phyloP scores from a whole-genome alignment of 2,113 vertebrate genomes.

The Lepisosteus oculatus region DNA sequence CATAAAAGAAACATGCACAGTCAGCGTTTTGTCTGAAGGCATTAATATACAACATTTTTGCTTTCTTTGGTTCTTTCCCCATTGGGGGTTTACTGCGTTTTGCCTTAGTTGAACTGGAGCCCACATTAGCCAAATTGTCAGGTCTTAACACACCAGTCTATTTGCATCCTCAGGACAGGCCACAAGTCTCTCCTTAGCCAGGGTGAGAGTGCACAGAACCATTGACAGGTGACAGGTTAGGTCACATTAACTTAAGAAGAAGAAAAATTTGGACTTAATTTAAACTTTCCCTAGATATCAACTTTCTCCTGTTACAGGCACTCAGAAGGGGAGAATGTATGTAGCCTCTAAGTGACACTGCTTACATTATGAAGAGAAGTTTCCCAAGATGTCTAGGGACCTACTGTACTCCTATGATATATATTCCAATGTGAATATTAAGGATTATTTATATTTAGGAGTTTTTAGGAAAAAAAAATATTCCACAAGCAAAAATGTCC shows the following conservation, averaged over 20 bases:
- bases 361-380: background rate
- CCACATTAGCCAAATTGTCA: constrained; percentile 23
- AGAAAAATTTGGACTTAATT: constrained; percentile 25
- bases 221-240: constrained; percentile 26
- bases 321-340: constrained; percentile 37
- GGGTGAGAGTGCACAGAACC: constrained; percentile 22
- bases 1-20: constrained; percentile 49
- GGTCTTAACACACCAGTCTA: constrained; percentile 27
- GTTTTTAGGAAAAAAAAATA: no score
- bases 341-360: background rate
- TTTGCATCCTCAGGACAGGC: background rate
- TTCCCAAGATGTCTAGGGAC: background rate
- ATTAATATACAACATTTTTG: constrained; percentile 45
- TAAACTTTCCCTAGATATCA: constrained; percentile 7
- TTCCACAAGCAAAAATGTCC: no score
- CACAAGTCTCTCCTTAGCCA: background rate
- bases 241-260: constrained; percentile 27
- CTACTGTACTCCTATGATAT: background rate
- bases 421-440: no score
- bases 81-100: constrained; percentile 47
- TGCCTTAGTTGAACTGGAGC: constrained; percentile 42
- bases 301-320: constrained; percentile 34
- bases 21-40: constrained; percentile 58
- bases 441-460: no score
- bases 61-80: constrained; percentile 37